Evolutionary conservation across 2,888 invertebrate species (phyloP).

Genomic region (Furcula furcula): DNA sequence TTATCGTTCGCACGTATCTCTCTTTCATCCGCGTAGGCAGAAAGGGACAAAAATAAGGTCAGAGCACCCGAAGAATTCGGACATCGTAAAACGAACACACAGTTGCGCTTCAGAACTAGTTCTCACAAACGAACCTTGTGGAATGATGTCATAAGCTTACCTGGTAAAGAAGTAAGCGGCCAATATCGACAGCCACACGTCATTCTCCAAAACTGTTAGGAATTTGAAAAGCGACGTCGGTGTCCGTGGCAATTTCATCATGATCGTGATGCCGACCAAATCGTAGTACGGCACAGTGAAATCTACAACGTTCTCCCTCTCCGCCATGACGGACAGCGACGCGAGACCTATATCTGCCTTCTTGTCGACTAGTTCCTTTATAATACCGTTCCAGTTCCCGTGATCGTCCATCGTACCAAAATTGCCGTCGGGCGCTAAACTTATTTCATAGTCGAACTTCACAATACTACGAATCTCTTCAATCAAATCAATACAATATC

Average conservation of each 20-base stretch:
- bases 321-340: conserved; percentile 98
- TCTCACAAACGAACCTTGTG: conserved; percentile 25
- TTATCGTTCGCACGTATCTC: conserved; percentile 16
- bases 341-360: conserved; percentile 96
- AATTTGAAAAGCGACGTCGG: conserved; percentile 98
- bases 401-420: conserved; percentile 95
- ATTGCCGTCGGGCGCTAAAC: conserved; percentile 88
- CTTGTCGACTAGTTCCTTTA: conserved; percentile 90
- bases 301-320: conserved; percentile 97
- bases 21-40: conserved; percentile 15
- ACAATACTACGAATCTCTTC: conserved; percentile 92
- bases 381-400: conserved; percentile 92
- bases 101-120: conserved; percentile 33
- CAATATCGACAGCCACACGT: conserved; percentile 98
- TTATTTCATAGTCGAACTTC: conserved; percentile 95
- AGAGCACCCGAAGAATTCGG: conserved; percentile 38
- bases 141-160: conserved; percentile 65
- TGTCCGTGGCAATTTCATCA: conserved; percentile 95
- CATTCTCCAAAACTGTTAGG: conserved; percentile 96
- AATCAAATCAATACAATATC: conserved; percentile 97
- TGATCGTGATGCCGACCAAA: conserved; percentile 97
- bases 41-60: conserved; percentile 32
- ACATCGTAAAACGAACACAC: conserved; percentile 29
- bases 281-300: conserved; percentile 99
- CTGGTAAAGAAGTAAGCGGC: conserved; percentile 97